Percentiles rank a stretch among this genome's conserved stretches.
Evolutionary conservation across 2,113 vertebrate genomes (phyloP).

Genomic region (Hydropotes inermis): DNA sequence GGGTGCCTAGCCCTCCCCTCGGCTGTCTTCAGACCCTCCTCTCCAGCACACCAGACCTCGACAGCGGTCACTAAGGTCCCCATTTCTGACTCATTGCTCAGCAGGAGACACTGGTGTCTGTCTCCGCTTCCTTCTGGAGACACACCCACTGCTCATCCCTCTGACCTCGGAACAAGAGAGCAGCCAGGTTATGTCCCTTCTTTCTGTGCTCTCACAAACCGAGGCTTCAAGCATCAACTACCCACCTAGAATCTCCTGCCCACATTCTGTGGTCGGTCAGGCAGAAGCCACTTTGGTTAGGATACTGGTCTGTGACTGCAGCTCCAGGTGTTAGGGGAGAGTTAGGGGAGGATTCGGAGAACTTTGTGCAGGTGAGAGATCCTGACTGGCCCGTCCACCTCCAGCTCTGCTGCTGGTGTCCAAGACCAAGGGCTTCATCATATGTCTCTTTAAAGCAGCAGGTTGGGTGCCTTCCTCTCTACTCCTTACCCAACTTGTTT

Average conservation of each 20-base stretch:
- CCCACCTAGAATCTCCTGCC: accelerated
- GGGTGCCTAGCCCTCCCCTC: too few species aligned
- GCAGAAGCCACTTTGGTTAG: background rate
- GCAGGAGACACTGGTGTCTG: background rate
- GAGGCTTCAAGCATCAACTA: background rate
- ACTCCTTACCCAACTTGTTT: accelerated
- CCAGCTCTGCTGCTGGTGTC: too few species aligned
- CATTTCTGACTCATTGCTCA: accelerated
- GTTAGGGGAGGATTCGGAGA: background rate
- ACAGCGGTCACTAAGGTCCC: background rate
- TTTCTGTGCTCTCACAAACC: too few species aligned
- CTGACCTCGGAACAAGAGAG: too few species aligned
- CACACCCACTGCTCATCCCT: background rate
- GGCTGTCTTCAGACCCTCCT: background rate
- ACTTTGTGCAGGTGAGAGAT: background rate
- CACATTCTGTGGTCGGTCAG: accelerated
- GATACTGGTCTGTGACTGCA: too few species aligned
- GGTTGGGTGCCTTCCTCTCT: accelerated
- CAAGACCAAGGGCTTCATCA: background rate
- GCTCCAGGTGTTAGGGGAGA: background rate
- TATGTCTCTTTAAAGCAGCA: accelerated
- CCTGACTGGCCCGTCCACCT: background rate
- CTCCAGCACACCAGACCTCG: background rate
- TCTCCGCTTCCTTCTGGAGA: background rate
- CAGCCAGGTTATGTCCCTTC: background rate